phyloP scores from a whole-genome alignment of 2,797 vertebrate species.

The Uromys caudimaculatus region DNA sequence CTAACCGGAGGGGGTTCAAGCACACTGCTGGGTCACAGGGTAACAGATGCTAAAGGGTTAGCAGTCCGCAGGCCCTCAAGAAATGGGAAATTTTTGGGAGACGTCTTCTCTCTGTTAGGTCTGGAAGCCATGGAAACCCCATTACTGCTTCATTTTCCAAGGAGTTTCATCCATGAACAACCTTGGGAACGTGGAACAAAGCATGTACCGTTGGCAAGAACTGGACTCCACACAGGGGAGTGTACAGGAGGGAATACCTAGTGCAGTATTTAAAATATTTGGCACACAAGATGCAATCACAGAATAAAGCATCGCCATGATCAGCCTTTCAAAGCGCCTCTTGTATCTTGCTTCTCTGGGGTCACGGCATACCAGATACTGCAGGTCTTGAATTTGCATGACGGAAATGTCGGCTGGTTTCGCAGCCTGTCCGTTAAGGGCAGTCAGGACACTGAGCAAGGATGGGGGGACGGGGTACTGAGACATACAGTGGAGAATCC shows the following conservation, averaged over 20 bases:
- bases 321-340: not conserved
- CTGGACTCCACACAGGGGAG: not conserved
- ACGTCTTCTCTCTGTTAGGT: not conserved
- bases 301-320: not conserved
- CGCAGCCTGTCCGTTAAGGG: not conserved
- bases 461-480: too few species aligned
- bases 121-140: not conserved
- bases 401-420: not conserved
- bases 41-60: not conserved
- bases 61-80: not conserved
- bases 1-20: not conserved
- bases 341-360: not conserved
- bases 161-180: not conserved
- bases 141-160: not conserved
- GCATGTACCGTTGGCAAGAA: not conserved
- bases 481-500: not conserved
- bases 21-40: not conserved
- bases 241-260: not conserved
- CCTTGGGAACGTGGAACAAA: not conserved
- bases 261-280: not conserved
- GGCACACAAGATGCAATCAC: not conserved
- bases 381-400: not conserved
- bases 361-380: not conserved
- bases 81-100: not conserved
- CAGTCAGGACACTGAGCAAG: not conserved